Percentiles rank a stretch among this genome's conserved stretches.
Conservation (phyloP, 2,888 invertebrate genomes). For the Oxytorus armatus region DNA sequence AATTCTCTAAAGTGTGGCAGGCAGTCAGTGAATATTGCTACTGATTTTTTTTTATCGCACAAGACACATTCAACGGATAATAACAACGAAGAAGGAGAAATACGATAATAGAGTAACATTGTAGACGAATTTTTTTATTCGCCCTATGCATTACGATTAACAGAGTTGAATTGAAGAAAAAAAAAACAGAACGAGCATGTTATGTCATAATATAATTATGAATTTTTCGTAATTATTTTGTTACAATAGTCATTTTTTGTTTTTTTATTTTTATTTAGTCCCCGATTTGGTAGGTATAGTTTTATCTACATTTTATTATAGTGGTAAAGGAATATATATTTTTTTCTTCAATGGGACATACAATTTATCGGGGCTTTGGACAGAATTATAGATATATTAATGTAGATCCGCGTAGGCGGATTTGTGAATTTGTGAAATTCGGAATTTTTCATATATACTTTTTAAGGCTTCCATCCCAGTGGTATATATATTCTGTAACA, state of each 20-base stretch:
- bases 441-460: constrained; percentile 42
- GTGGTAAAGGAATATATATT: constrained; percentile 31
- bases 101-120: background rate
- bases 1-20: background rate
- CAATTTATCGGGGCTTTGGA: constrained; percentile 30
- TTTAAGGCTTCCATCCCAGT: constrained; percentile 16
- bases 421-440: constrained; percentile 32
- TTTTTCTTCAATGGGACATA: constrained; percentile 30
- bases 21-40: background rate
- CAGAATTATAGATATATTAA: constrained; percentile 32
- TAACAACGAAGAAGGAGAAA: background rate
- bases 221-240: background rate
- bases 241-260: background rate
- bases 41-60: background rate
- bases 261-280: constrained; percentile 3
- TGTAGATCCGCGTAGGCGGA: constrained; percentile 41
- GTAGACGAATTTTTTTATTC: background rate
- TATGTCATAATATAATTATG: background rate
- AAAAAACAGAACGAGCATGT: no score
- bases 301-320: constrained; percentile 22
- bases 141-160: no score
- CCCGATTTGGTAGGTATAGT: constrained; percentile 5
- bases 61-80: background rate
- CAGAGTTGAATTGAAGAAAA: no score
- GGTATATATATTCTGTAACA: constrained; percentile 25